phyloP scores from a whole-genome alignment of 2,113 vertebrate genomes.

The Beaufortia kweichowensis region DNA sequence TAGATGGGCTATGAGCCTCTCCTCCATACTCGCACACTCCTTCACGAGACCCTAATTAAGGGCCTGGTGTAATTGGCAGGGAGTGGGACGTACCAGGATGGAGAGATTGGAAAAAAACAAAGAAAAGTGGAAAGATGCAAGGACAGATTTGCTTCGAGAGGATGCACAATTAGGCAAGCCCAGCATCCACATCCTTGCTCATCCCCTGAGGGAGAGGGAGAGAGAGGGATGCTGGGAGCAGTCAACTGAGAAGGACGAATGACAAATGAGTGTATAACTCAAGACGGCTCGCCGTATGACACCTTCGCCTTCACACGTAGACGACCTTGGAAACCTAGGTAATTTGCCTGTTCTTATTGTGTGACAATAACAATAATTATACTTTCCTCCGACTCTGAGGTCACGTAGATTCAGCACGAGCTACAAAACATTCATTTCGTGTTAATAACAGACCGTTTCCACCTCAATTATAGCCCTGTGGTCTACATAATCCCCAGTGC shows the following conservation, averaged over 20 bases:
- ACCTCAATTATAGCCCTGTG: neutral
- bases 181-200: conserved; percentile 16
- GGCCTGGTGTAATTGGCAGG: conserved; percentile 65
- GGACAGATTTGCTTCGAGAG: conserved; percentile 57
- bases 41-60: conserved; percentile 68
- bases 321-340: conserved; percentile 66
- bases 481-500: neutral
- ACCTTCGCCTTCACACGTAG: conserved; percentile 55
- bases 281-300: conserved; percentile 60
- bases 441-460: conserved; percentile 20
- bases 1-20: conserved; percentile 61
- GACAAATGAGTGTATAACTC: conserved; percentile 64
- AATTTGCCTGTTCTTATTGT: conserved; percentile 66
- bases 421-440: neutral
- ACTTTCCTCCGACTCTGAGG: conserved; percentile 46
- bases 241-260: conserved; percentile 42
- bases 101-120: neutral
- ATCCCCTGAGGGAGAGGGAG: neutral
- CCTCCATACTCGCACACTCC: conserved; percentile 51
- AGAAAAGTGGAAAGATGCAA: conserved; percentile 19
- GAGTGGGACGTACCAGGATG: neutral
- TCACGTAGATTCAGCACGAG: neutral
- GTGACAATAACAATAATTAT: conserved; percentile 1
- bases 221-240: conserved; percentile 12
- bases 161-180: conserved; percentile 59